A percentile compares a stretch with the other conserved stretches of the same genome.
These are phyloP conservation scores for Antheraea assamensis DNA, from an alignment of 2,888 invertebrate genomes.

Conservation along the genomic window DNA sequence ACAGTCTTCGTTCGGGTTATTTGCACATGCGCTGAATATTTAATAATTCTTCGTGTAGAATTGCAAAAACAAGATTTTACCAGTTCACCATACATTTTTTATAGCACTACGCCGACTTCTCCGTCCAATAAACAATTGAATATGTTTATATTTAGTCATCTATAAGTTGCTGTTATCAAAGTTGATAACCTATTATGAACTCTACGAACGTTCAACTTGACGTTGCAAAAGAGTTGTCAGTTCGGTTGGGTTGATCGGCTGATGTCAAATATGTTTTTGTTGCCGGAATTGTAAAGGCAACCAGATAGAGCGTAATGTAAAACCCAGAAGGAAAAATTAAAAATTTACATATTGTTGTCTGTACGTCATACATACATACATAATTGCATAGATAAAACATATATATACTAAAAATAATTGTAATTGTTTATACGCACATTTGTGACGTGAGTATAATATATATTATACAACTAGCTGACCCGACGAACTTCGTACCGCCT, in stretches of 20 bases:
- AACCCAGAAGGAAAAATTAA: not conserved
- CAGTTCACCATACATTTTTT: conserved; percentile 60
- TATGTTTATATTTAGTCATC: conserved; percentile 50
- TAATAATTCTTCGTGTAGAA: conserved; percentile 41
- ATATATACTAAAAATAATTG: no score
- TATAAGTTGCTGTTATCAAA: conserved; percentile 53
- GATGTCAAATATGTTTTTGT: not conserved
- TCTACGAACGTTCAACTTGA: conserved; percentile 46
- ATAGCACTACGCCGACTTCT: conserved; percentile 33
- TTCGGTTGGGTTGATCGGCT: not conserved
- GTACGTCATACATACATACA: no score
- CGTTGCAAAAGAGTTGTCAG: conserved; percentile 31
- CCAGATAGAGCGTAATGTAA: not conserved
- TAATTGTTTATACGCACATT: no score
- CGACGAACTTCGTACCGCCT: no score
- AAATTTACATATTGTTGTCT: not conserved
- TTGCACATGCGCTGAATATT: conserved; percentile 37
- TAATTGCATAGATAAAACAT: no score
- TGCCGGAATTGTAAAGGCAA: not conserved
- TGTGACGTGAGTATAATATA: no score
- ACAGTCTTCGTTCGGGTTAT: conserved; percentile 37
- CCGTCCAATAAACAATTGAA: conserved; percentile 35
- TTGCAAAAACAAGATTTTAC: conserved; percentile 49
- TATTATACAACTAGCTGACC: no score
- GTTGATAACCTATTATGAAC: conserved; percentile 78